These are phyloP conservation scores for Osmerus mordax DNA, from an alignment of 2,113 vertebrate genomes.

Conservation along the genomic window DNA sequence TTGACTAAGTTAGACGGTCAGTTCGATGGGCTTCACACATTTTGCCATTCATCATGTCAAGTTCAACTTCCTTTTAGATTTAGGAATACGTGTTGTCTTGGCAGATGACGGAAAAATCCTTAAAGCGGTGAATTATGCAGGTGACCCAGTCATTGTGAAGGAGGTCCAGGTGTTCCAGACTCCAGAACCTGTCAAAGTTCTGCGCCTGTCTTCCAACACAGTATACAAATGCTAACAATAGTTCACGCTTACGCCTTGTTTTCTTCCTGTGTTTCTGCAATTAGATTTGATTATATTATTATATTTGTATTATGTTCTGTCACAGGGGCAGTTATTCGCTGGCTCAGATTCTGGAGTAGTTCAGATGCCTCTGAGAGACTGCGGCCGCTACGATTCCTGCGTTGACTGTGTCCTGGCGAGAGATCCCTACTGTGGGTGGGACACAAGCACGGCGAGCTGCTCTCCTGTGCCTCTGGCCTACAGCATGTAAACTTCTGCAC, in stretches of 20 bases:
- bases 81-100: conserved; percentile 10
- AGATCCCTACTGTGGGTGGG: conserved; percentile 60
- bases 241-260: no score
- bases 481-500: no score
- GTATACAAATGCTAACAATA: conserved; percentile 34
- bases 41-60: background rate
- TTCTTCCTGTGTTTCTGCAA: background rate
- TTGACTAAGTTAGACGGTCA: background rate
- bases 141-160: conserved; percentile 58
- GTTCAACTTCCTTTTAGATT: background rate
- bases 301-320: background rate
- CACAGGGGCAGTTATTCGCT: conserved; percentile 49
- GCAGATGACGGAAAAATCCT: conserved; percentile 64
- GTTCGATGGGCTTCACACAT: background rate
- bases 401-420: conserved; percentile 59
- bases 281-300: background rate
- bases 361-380: no score
- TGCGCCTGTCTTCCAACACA: conserved; percentile 54
- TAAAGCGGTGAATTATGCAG: conserved; percentile 57
- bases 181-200: conserved; percentile 38
- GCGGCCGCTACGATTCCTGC: conserved; percentile 21
- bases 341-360: conserved; percentile 35
- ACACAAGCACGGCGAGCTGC: background rate
- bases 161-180: conserved; percentile 58
- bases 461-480: conserved; percentile 2